Base-by-base conservation (phyloP, 2,113 vertebrate species). In the Menidia beryllina region DNA sequence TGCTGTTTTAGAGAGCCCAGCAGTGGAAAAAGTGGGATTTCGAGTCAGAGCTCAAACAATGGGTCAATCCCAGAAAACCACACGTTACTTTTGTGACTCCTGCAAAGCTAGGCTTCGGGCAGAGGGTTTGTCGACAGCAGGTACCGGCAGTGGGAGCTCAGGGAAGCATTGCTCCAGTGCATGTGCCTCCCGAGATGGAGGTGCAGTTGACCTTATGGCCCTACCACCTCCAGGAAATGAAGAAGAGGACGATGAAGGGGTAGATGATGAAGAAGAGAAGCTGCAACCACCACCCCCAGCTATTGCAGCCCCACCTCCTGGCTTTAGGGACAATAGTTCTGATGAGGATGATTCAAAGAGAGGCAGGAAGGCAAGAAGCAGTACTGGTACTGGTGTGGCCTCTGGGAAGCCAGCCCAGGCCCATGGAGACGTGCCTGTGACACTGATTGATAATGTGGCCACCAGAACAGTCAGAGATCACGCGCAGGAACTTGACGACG, bases 291-390 rank as follows among this genome's bases (percentile, higher is more conserved):
- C 97, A 74, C 93, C 94, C 75, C 94, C 96, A 0, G 95, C 96
- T 73, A 97, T 98, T 17, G 94, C 98, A 0, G 97, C 96, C 1
- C 98, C 98, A 4, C 98, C 98, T 21, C 98, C 98, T 0, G 98
- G 98, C 61, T 99, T 99, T 90, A 94, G 96, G 69, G 98, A 99
- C 90, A 98, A 98, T 90, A 98, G 96, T 79, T 99, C 98, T 0
- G 98, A 99, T 4, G 98, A 99, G 84, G 98, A 99, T 0, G 97
- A 98, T 62, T 72, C 93, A 56, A 99, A 98, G 87, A 96, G 95
- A 75, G 94, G 63, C 78, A 93, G 89, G 27, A 94, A 91, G 62
- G 78, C 80, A 61, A 77, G 79, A 56, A 58, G 69, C 19, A 62
- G 61, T 70, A 66, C 77, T 0, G 86, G 71, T 7, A 43, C 61